Base-by-base conservation (phyloP, 2,113 vertebrate species). In the Okapia johnstoni region DNA sequence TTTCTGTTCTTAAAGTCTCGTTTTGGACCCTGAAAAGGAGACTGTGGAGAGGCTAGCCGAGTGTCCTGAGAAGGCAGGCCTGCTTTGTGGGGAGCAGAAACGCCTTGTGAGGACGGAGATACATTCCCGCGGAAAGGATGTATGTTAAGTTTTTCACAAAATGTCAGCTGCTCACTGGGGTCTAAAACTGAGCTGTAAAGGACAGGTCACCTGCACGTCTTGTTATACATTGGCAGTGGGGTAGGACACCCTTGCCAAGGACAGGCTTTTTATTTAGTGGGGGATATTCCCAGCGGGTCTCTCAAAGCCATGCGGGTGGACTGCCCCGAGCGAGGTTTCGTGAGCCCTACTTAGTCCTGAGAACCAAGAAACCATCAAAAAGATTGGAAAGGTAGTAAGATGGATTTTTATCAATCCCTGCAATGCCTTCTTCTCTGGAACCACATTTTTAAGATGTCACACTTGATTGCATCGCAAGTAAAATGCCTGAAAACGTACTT, bases 281-380 rank as follows among this genome's bases (percentile, higher is more conserved):
- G 36, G 77, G 0, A 57, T 66, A 43, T 77, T 88, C 94, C 92
- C 21, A 13, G 58, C 48, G 52, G 96, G 79, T 87, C 85, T 40
- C 46, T 94, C 92, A 93, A 58, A 93, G 96, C 90, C 6, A 57
- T 96, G 52, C 85, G 26, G 2, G 87, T 85, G 95, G 93, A 43
- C 76, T 26, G 88, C 93, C 93, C 60, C 76, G 36, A 30, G 97
- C 11, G 76, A 61, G 90, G 93, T 96, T 96, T 92, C 48, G 40
- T 0, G 79, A 93, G 60, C 19, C 33, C 60, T 48, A 1, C 57
- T 77, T 36, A 28, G 30, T 79, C 98, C 95, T 48, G 91, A 97
- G 97, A 96, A 96, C 97, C 98, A 96, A 98, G 95, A 97, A 97
- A 97, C 89, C 88, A 0, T 88, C 91, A 57, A 88, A 96, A 80